phyloP scores from a whole-genome alignment of 2,797 vertebrate genomes.

The Danio albolineatus region DNA sequence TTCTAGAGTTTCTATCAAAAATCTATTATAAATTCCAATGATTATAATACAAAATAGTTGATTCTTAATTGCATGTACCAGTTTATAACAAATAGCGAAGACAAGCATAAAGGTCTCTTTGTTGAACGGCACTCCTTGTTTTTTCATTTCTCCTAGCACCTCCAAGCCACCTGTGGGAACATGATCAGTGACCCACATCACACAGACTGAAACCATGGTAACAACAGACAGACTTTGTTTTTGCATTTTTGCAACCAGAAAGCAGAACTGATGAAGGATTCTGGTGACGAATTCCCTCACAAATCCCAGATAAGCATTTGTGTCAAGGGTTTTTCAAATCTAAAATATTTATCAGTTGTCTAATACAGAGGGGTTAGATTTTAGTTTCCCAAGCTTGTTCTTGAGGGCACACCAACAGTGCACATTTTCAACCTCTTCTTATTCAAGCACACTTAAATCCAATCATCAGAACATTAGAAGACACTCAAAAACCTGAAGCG shows the following conservation, averaged over 20 bases:
- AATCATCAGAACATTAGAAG: too few species aligned
- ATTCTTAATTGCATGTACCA: constrained; percentile 77
- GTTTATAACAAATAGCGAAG: constrained; percentile 88
- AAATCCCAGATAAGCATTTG: neutral
- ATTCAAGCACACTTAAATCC: too few species aligned
- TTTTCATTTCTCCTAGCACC: constrained; percentile 86
- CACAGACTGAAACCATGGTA: constrained; percentile 39
- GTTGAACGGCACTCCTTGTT: constrained; percentile 80
- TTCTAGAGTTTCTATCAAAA: neutral
- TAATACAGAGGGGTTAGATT: too few species aligned
- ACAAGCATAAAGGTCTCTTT: constrained; percentile 85
- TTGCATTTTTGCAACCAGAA: constrained; percentile 4
- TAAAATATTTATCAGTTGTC: neutral
- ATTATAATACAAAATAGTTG: neutral
- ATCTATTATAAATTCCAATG: too few species aligned
- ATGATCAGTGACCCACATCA: constrained; percentile 7
- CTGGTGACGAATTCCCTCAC: neutral
- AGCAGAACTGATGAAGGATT: neutral
- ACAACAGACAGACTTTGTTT: constrained; percentile 24
- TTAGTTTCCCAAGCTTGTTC: too few species aligned
- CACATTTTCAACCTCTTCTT: too few species aligned
- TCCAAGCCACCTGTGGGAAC: constrained; percentile 82
- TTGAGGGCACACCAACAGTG: too few species aligned
- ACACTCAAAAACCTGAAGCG: too few species aligned
- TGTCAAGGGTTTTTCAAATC: neutral